Evolutionary conservation across 2,113 vertebrate genomes (phyloP).

Genomic region (Lampris megalopsis): DNA sequence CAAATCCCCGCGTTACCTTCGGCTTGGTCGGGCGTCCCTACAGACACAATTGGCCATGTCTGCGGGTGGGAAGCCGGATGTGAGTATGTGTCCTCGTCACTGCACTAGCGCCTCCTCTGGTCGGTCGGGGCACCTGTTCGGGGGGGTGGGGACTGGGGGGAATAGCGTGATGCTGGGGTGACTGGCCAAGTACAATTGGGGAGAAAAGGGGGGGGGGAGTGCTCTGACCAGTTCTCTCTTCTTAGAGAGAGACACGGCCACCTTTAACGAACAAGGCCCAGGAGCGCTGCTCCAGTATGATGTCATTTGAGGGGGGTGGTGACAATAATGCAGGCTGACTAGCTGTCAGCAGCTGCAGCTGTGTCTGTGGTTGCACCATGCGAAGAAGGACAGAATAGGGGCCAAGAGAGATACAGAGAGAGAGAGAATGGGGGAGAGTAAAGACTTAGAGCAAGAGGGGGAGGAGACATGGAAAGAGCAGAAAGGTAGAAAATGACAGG

Average conservation of each 20-base stretch:
- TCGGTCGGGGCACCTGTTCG: too few relatives aligned
- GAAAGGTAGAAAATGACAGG: conserved; percentile 35
- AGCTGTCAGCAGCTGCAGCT: conserved; percentile 63
- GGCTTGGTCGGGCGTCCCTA: too few relatives aligned
- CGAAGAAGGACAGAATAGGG: conserved; percentile 49
- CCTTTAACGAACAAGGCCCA: conserved; percentile 32
- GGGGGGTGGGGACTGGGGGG: too few relatives aligned
- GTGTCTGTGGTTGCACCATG: not conserved
- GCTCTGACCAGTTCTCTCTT: conserved; percentile 7
- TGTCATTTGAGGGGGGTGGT: conserved; percentile 50
- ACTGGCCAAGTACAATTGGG: too few relatives aligned
- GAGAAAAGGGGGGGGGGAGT: too few relatives aligned
- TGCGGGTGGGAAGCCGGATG: too few relatives aligned
- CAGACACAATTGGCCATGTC: too few relatives aligned
- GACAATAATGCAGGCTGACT: conserved; percentile 58
- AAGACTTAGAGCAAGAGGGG: not conserved
- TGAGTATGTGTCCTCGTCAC: too few relatives aligned
- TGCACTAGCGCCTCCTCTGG: too few relatives aligned
- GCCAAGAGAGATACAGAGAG: conserved; percentile 29
- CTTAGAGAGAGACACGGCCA: conserved; percentile 42
- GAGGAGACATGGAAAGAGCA: conserved; percentile 5
- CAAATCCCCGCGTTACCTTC: too few relatives aligned
- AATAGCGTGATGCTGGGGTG: too few relatives aligned
- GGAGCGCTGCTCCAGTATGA: conserved; percentile 47
- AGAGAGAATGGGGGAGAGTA: not conserved